phyloP scores from a whole-genome alignment of 2,888 invertebrate genomes.

The Nomada hirtipes region DNA sequence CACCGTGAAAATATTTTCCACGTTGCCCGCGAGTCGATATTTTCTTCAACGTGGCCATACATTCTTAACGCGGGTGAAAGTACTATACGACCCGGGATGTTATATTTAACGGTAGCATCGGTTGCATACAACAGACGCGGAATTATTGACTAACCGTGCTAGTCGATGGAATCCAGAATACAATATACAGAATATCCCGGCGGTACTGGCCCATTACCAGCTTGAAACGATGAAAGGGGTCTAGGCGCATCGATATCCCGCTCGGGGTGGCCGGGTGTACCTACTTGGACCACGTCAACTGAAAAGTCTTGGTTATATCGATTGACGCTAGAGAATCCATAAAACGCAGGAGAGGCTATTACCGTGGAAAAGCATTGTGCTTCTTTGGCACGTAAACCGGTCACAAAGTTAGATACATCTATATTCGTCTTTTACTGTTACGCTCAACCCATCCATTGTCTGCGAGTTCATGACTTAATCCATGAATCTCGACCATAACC shows the following conservation, averaged over 20 bases:
- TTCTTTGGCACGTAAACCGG: conserved; percentile 44
- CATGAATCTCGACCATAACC: not conserved
- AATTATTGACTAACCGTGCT: conserved; percentile 42
- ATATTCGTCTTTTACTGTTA: conserved; percentile 11
- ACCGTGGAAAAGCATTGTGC: conserved; percentile 40
- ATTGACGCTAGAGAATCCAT: conserved; percentile 59
- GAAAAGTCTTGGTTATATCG: conserved; percentile 57
- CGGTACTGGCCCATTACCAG: conserved; percentile 65
- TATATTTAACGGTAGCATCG: conserved; percentile 11
- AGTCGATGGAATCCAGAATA: conserved; percentile 38
- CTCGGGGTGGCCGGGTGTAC: conserved; percentile 23
- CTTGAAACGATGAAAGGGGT: conserved; percentile 58
- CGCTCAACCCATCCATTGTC: conserved; percentile 19
- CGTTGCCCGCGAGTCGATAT: no score
- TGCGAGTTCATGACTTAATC: conserved; percentile 1
- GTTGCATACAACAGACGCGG: conserved; percentile 28
- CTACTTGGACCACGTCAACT: conserved; percentile 45
- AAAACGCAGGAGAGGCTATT: conserved; percentile 55
- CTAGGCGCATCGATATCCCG: conserved; percentile 42
- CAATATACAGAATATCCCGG: conserved; percentile 34
- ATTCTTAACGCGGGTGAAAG: not conserved
- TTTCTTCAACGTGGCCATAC: not conserved
- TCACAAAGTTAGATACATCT: conserved; percentile 45
- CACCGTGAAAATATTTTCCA: not conserved
- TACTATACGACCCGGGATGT: not conserved